phyloP scores from a whole-genome alignment of 2,888 invertebrate species.

The Hoplodrina ambigua region DNA sequence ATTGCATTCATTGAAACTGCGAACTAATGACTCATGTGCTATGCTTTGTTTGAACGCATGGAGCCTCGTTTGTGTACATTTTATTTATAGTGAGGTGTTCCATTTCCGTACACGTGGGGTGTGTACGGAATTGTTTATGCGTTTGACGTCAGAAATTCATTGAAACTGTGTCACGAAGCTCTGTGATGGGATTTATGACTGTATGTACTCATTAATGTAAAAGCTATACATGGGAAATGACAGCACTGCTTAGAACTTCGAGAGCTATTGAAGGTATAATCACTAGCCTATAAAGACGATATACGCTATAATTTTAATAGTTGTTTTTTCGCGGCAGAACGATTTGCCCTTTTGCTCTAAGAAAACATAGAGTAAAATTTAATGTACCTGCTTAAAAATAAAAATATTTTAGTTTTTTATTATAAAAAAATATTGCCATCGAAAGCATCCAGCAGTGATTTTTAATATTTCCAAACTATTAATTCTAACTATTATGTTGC shows the following conservation, averaged over 20 bases:
- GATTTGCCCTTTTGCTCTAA: too few relatives aligned
- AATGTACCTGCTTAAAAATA: too few relatives aligned
- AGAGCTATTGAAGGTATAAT: not conserved
- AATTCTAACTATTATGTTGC: too few relatives aligned
- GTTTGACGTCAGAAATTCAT: constrained; percentile 51
- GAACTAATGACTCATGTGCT: constrained; percentile 32
- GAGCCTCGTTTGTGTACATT: constrained; percentile 15
- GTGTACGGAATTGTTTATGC: constrained; percentile 19
- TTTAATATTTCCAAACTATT: too few relatives aligned
- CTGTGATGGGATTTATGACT: constrained; percentile 14
- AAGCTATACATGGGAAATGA: constrained; percentile 9
- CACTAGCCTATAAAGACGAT: too few relatives aligned
- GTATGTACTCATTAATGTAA: constrained; percentile 6
- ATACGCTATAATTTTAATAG: too few relatives aligned
- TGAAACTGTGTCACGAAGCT: constrained; percentile 45
- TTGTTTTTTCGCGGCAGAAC: too few relatives aligned
- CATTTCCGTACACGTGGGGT: constrained; percentile 37
- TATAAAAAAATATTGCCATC: too few relatives aligned
- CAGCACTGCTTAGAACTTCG: not conserved
- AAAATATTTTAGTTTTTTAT: too few relatives aligned
- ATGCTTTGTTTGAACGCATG: constrained; percentile 43
- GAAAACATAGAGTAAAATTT: too few relatives aligned
- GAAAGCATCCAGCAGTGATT: too few relatives aligned
- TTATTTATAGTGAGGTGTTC: constrained; percentile 31
- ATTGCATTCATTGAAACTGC: constrained; percentile 44